Base-by-base conservation (phyloP, 2,797 vertebrate species). In the Agapornis canus region DNA sequence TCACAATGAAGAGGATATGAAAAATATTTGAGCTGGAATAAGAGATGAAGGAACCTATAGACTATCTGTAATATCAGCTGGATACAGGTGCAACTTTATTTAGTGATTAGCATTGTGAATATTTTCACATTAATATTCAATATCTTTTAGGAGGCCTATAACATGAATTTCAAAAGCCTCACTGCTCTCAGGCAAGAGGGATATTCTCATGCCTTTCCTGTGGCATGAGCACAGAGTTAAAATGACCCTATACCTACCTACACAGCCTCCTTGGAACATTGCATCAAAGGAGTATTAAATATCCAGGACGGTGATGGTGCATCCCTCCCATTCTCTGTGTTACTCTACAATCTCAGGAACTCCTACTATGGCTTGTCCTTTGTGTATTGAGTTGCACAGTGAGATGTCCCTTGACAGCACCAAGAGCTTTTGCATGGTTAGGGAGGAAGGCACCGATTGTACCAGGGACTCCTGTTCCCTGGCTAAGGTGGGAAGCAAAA, bases 71-170 rank as follows among this genome's bases (percentile, higher is more conserved):
- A 56, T 32, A 56, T 31, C 29, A 59, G 17, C 19, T 68, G 49
- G 9, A 52, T 87, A 80, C 9, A 87, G 29, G 17, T 64, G 61
- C 21, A 82, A 80, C 13, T 81, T 94, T 82, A 63, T 91, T 73
- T 83, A 89, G 79, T 65, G 61, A 75, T 86, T 75, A 82, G 69
- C 47, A 68, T 49, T 77, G 63, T 85, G 92, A 82, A 80, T 68
- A 71, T 91, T 71, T 92, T 94, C 71, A 68, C 57, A 65, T 89
- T 86, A 87, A 93, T 92, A 88, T 86, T 61, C 78, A n/a, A 65
- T 83, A 82, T 43, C 39, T 59, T 49, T 80, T 73, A 87, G 54
- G 72, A 92, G 39, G 6, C 29, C 71, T 8, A 1, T 78, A 68
- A 56, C 27, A 11, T 54, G 5, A 45, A 93, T 94, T 94, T 91